Conservation (phyloP, 2,113 vertebrate species). For the Aldabrachelys gigantea region DNA sequence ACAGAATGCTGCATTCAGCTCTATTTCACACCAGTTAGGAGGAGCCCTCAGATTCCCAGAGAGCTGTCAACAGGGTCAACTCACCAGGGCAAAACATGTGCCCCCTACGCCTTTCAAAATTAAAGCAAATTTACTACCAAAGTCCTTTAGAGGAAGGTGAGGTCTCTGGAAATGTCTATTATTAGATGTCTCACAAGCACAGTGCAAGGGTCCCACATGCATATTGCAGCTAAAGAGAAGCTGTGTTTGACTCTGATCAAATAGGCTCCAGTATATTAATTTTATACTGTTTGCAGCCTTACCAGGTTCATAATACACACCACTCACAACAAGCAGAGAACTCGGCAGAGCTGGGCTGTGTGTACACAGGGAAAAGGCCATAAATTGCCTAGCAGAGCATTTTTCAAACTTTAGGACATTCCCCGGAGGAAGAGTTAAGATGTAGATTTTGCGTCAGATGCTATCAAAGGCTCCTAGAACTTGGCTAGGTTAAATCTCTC, state of each 20-base stretch:
- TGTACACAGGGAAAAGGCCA: constrained; percentile 28
- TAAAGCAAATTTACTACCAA: not conserved
- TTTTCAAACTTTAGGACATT: constrained; percentile 59
- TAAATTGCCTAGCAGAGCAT: constrained; percentile 66
- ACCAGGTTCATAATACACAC: not conserved
- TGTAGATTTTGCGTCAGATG: constrained; percentile 77
- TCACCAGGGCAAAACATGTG: not conserved
- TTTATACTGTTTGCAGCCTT: not conserved
- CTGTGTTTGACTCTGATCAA: too few relatives aligned
- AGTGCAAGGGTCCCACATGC: not conserved
- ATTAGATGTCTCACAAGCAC: not conserved
- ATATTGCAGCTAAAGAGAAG: not conserved
- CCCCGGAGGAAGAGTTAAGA: constrained; percentile 74
- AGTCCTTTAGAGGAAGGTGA: not conserved
- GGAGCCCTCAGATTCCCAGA: fast-evolving
- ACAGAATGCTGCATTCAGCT: not conserved
- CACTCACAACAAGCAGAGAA: not conserved
- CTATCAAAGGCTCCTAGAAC: constrained; percentile 64
- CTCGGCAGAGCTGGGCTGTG: not conserved
- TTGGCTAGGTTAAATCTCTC: constrained; percentile 70
- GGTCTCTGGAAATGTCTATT: not conserved
- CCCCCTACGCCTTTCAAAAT: not conserved
- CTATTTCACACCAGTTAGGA: fast-evolving
- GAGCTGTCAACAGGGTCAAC: fast-evolving
- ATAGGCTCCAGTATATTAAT: not conserved